Conservation (phyloP, 2,113 vertebrate genomes). For the Serinus canaria region DNA sequence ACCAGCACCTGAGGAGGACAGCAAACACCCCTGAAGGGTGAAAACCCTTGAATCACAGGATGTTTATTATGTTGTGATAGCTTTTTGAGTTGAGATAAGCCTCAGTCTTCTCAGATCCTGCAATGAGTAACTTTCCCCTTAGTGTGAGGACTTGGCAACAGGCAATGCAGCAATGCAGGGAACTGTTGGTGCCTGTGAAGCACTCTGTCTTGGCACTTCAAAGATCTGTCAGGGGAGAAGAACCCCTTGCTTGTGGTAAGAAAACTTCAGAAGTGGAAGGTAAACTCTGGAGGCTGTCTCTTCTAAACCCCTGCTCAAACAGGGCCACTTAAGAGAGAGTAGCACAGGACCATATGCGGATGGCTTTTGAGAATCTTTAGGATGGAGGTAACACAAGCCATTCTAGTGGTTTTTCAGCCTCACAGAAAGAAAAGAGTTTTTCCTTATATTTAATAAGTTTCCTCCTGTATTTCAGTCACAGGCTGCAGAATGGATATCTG, state of each 20-base stretch:
- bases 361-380: not conserved
- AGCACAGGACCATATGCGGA: not conserved
- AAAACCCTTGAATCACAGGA: not conserved
- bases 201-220: not conserved
- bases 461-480: not conserved
- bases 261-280: not conserved
- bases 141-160: too few relatives aligned
- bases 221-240: not conserved
- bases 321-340: not conserved
- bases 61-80: not conserved
- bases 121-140: not conserved
- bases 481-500: not conserved
- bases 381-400: rapidly evolving
- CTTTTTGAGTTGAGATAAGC: not conserved
- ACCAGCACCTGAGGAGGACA: rapidly evolving
- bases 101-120: rapidly evolving
- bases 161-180: not conserved
- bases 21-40: rapidly evolving
- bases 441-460: not conserved
- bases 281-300: not conserved
- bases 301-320: not conserved
- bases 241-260: not conserved
- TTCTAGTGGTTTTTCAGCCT: not conserved
- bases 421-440: not conserved
- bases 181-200: not conserved